Evolutionary conservation across 2,888 invertebrate species (phyloP), one percentile per base, ranked within the genome.

Genomic region (Yponomeuta plumbellus): DNA sequence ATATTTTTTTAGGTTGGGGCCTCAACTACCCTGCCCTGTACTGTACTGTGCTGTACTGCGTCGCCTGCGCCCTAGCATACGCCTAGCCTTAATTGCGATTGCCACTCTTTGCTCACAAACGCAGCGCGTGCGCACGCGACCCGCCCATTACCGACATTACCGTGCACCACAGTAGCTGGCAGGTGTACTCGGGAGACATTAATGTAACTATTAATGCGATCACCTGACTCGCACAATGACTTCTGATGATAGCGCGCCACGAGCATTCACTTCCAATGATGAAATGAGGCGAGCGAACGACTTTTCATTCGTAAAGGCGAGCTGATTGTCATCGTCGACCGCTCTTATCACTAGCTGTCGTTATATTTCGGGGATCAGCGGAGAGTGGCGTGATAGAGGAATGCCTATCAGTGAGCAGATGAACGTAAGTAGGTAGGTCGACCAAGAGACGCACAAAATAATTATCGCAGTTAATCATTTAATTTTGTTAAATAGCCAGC

Each of bases 171-270:
- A 52, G 34, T 34, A 10, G 26, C 26, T 26, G 44, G 44, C 44
- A 44, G 13, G 11, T 44, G 26, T 17, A 34, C 44, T 44, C 17
- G 1, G 44, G 17, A 13, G 17, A 17, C 17, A 52, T 52, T 52
- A 52, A 67, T 17, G 20, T 21, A 68, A 66, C 63, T 5, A 22
- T 11, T 22, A 5, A 26, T 22, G 68, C 68, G 67, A 26, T 40
- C 62, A 52, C 61, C 21, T 22, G 65, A 61, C 66, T 57, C 13
- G 40, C 39, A 65, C 22, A 20, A 56, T 67, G 17, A n/a, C 63
- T 39, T 26, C 44, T 52, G 44, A 52, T 44, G 11, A 44, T 44
- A 44, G 44, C 44, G 39, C 5, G 44, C 11, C 44, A 44, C 11
- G 44, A 11, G 44, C 11, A 13, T 44, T 44, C 13, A 44, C 44